Percentiles rank a stretch among this genome's conserved stretches.
These are phyloP conservation scores for Drosophila niveifrons DNA, from an alignment of 2,888 invertebrate species.

Conservation along the genomic window DNA sequence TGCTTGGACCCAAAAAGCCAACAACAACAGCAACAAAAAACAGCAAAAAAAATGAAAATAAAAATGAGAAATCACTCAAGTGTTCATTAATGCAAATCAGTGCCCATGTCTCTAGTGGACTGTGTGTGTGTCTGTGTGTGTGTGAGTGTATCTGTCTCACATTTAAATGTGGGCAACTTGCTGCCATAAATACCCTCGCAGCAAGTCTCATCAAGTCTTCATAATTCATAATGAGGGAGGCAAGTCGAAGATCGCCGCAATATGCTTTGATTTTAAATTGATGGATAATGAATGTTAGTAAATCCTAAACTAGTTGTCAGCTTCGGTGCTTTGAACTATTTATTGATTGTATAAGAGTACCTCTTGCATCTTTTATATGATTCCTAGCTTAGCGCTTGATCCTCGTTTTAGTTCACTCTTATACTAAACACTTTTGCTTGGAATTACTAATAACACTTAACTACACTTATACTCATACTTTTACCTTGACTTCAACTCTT, in stretches of 20 bases:
- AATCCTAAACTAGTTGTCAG: no score
- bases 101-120: slow-evolving; percentile 66
- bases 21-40: slow-evolving; percentile 31
- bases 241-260: not conserved
- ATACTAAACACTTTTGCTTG: no score
- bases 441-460: no score
- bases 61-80: slow-evolving; percentile 76
- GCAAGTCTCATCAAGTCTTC: not conserved
- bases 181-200: slow-evolving; percentile 9
- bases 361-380: no score
- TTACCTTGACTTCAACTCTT: no score
- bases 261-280: not conserved
- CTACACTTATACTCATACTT: not conserved
- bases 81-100: slow-evolving; percentile 84
- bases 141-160: slow-evolving; percentile 26
- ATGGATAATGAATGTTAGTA: no score
- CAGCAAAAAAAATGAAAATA: slow-evolving; percentile 8
- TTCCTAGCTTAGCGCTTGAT: no score
- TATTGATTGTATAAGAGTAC: no score
- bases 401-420: no score
- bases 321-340: no score
- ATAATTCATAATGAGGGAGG: not conserved
- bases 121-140: slow-evolving; percentile 24
- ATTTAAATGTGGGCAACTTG: slow-evolving; percentile 4
- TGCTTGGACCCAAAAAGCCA: slow-evolving; percentile 64